phyloP scores from a whole-genome alignment of 92 coral and sea anemone genomes.

The Phenganax marumi region DNA sequence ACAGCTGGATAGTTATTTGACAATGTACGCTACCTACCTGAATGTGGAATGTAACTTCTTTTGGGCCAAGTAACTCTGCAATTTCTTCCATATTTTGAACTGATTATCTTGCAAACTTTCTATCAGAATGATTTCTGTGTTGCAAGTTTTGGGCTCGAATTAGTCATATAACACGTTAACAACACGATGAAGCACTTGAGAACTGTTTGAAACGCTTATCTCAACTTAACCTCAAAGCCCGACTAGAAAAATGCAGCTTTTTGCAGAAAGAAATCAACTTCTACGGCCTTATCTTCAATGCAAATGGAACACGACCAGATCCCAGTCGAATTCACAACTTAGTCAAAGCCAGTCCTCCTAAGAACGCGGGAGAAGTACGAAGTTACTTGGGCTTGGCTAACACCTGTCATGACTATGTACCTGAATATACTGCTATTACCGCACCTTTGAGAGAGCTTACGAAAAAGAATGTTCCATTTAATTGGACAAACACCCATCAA shows the following conservation, averaged over 20 bases:
- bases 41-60: slow-evolving; percentile 29
- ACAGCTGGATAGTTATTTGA: not conserved
- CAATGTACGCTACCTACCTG: slow-evolving; percentile 1
- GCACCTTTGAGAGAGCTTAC: not conserved
- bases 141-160: not conserved
- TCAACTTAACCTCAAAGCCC: not conserved
- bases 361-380: not conserved
- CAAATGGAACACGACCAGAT: slow-evolving; percentile 16
- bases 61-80: slow-evolving; percentile 12
- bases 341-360: not conserved
- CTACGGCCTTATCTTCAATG: not conserved
- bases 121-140: slow-evolving; percentile 10
- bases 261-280: not conserved
- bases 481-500: not conserved
- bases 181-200: not conserved
- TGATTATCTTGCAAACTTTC: slow-evolving; percentile 14
- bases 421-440: not conserved
- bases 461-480: not conserved
- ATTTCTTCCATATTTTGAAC: slow-evolving; percentile 3
- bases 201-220: not conserved
- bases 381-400: not conserved
- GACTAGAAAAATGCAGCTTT: not conserved
- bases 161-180: slow-evolving; percentile 4
- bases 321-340: not conserved
- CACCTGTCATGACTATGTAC: not conserved